Conservation (phyloP, 1,140 invertebrate genomes). For the Drosophila erecta region DNA sequence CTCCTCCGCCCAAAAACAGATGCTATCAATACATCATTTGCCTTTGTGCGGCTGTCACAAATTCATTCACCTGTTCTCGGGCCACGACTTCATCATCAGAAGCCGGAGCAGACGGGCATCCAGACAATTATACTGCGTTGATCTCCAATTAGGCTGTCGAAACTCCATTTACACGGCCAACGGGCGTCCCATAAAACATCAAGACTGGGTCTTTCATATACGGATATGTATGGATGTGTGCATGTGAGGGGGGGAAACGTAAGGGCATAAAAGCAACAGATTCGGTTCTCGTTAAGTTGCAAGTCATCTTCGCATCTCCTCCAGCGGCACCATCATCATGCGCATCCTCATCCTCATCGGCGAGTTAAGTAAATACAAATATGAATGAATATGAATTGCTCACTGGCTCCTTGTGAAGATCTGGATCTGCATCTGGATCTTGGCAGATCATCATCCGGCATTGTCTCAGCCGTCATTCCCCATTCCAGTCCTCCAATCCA, state of each 20-base stretch:
- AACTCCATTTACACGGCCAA: slow-evolving; percentile 81
- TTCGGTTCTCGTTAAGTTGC: slow-evolving; percentile 64
- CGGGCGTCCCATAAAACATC: slow-evolving; percentile 73
- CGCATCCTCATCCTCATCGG: slow-evolving; percentile 62
- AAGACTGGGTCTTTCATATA: slow-evolving; percentile 61
- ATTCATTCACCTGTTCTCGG: slow-evolving; percentile 82
- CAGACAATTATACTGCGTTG: slow-evolving; percentile 82
- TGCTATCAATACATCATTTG: slow-evolving; percentile 83
- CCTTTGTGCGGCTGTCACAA: slow-evolving; percentile 80
- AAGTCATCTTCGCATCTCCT: slow-evolving; percentile 72
- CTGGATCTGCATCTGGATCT: slow-evolving; percentile 65
- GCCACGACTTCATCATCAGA: slow-evolving; percentile 73
- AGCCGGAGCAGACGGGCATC: slow-evolving; percentile 40
- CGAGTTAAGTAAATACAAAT: slow-evolving; percentile 81
- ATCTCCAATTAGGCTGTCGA: slow-evolving; percentile 83
- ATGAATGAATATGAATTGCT: slow-evolving; percentile 82
- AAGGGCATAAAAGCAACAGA: slow-evolving; percentile 41
- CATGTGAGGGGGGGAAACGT: slow-evolving; percentile 1
- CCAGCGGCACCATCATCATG: slow-evolving; percentile 17
- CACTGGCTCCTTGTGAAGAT: slow-evolving; percentile 42
- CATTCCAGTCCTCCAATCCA: slow-evolving; percentile 5
- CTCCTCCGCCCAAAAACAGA: slow-evolving; percentile 71
- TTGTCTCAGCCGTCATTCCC: slow-evolving; percentile 53
- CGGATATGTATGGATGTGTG: slow-evolving; percentile 5
- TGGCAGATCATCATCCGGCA: slow-evolving; percentile 72